These are phyloP conservation scores for Aramus guarauna DNA, from an alignment of 2,113 vertebrate species.

Conservation along the genomic window DNA sequence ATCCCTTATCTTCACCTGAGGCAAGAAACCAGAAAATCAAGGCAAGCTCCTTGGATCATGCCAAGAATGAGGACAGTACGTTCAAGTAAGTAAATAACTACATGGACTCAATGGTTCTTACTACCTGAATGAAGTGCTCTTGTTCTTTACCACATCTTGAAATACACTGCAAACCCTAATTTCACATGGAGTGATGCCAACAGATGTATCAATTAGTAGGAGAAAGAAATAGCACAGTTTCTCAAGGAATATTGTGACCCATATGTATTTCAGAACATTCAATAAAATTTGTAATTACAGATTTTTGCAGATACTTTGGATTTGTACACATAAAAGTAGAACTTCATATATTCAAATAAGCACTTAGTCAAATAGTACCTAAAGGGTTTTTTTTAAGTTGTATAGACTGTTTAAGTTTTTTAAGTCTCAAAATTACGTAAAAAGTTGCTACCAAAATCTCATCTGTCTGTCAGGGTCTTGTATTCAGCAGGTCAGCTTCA, in stretches of 20 bases:
- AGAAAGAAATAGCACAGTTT: neutral
- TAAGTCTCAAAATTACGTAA: neutral
- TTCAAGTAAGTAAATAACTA: neutral
- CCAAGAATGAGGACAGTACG: neutral
- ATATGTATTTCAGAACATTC: rapidly evolving
- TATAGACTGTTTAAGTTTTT: neutral
- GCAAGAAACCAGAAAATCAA: neutral
- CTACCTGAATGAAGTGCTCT: neutral
- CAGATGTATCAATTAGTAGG: neutral
- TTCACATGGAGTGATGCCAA: neutral
- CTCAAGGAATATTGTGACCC: neutral
- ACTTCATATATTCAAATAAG: neutral
- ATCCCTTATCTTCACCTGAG: neutral
- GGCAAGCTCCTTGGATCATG: neutral
- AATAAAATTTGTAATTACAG: neutral
- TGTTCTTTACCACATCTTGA: neutral
- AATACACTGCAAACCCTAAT: neutral
- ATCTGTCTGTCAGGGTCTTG: neutral
- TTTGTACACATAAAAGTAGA: neutral
- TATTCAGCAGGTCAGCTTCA: neutral
- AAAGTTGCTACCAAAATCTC: neutral
- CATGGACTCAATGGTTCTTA: neutral
- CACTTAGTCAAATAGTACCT: neutral
- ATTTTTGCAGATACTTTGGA: neutral
- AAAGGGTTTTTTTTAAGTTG: neutral